Base-by-base conservation (phyloP, 2,888 invertebrate species). In the Watsonalla binaria region DNA sequence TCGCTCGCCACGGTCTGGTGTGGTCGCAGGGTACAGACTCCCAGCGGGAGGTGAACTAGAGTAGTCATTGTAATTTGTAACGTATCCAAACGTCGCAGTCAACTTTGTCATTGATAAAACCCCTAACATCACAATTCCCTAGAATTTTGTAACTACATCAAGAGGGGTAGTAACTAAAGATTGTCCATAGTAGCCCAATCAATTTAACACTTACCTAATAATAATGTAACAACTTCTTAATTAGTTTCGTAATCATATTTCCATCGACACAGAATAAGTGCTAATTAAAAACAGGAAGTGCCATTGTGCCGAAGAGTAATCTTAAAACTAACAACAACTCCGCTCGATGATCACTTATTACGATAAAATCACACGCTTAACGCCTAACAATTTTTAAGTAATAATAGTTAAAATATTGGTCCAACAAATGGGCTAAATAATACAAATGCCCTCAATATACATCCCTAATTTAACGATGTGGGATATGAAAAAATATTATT, bases 381-480 rank as follows among this genome's bases (percentile, higher is more conserved):
- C 87, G 80, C 82, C 90, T 90, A 90, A 90, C 90, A 90, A 90
- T 90, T 90, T 88, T 90, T 90, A 89, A 89, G 90, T 90, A 89
- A 90, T 88, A 88, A 88, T 90, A 90, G 89, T 90, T 88, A 90
- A 90, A 90, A 90, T 90, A 90, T 90, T 90, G 90, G 90, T 90
- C 90, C 90, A 90, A 90, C 90, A 90, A 90, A 90, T 90, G 90
- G 90, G 90, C 90, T 90, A 90, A 90, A 90, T 90, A 90, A 90
- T 90, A 90, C 90, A 89, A 89, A 90, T 86, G 90, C 90, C 90
- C 90, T 86, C 86, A 90, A 89, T 90, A 90, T 89, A 88, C 90
- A 89, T 90, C 90, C 90, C 90, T 88, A 87, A 89, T 88, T 89
- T 86, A 90, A 90, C 90, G 88, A 89, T 78, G 82, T 80, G 90